phyloP scores from a whole-genome alignment of 2,113 vertebrate genomes.

The Chrysochloris asiatica region DNA sequence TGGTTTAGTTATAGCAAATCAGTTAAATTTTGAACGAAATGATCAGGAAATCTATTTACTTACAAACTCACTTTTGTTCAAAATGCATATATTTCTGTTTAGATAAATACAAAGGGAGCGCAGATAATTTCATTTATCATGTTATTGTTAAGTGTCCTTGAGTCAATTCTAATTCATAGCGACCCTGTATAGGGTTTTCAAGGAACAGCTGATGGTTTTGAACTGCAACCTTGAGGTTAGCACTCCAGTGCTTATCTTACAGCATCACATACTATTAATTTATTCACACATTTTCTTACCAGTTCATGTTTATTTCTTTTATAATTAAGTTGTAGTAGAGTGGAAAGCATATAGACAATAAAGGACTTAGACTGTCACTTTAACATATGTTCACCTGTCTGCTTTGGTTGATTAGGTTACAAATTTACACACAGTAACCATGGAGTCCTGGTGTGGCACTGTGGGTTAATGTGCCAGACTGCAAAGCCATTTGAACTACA shows the following conservation, averaged over 20 bases:
- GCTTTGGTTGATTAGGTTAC: background rate
- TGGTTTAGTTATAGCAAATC: constrained; percentile 26
- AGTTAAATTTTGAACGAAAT: background rate
- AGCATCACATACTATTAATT: background rate
- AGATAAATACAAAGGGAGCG: background rate
- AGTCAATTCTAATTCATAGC: too few relatives aligned
- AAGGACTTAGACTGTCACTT: background rate
- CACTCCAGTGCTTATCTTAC: too few relatives aligned
- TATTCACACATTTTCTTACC: background rate
- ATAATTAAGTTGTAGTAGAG: background rate
- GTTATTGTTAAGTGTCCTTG: too few relatives aligned
- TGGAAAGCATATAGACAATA: background rate
- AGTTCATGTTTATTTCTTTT: background rate
- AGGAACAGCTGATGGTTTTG: too few relatives aligned
- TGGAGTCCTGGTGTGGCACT: too few relatives aligned
- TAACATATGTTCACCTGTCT: background rate
- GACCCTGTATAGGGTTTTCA: too few relatives aligned
- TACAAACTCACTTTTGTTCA: constrained; percentile 25
- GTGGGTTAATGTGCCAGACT: too few relatives aligned
- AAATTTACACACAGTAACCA: background rate
- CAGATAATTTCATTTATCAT: background rate
- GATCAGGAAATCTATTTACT: background rate
- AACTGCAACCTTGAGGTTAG: too few relatives aligned
- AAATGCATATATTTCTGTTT: background rate
- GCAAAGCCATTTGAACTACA: too few relatives aligned